Conservation (phyloP, 2,888 invertebrate genomes). For the Melolontha melolontha region DNA sequence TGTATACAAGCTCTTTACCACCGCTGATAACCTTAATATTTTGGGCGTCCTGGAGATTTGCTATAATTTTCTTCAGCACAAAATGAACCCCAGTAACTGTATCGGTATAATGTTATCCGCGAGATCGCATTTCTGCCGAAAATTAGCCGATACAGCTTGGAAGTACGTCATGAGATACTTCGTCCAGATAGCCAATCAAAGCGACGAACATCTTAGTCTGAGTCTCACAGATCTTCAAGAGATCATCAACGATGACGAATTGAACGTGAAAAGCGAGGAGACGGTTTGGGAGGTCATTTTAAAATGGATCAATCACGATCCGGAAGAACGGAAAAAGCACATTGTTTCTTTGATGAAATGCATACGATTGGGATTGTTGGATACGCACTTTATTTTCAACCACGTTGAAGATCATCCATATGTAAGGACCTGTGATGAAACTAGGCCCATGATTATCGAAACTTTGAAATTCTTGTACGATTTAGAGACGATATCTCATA, state of each 20-base stretch:
- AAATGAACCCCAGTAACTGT: constrained; percentile 82
- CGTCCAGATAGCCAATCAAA: constrained; percentile 77
- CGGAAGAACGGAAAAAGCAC: constrained; percentile 77
- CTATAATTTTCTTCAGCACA: constrained; percentile 78
- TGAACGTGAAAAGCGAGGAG: constrained; percentile 90
- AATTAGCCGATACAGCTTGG: constrained; percentile 75
- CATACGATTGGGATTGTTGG: constrained; percentile 82
- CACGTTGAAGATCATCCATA: constrained; percentile 90
- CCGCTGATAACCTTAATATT: constrained; percentile 90
- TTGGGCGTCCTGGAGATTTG: constrained; percentile 85
- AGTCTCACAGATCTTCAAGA: constrained; percentile 79
- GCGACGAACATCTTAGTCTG: constrained; percentile 80
- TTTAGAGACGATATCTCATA: constrained; percentile 86
- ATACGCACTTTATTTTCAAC: constrained; percentile 91
- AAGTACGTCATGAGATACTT: constrained; percentile 76
- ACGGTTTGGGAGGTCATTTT: constrained; percentile 88
- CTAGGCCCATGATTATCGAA: constrained; percentile 90
- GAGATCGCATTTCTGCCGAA: constrained; percentile 75
- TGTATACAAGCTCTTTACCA: constrained; percentile 83
- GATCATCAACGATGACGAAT: constrained; percentile 84
- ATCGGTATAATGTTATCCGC: constrained; percentile 89
- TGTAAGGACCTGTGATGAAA: constrained; percentile 84
- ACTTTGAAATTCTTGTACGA: constrained; percentile 93
- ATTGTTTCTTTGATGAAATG: constrained; percentile 84
- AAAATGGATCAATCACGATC: constrained; percentile 87